phyloP scores from a whole-genome alignment of 1,140 invertebrate genomes.

The Periplaneta americana region DNA sequence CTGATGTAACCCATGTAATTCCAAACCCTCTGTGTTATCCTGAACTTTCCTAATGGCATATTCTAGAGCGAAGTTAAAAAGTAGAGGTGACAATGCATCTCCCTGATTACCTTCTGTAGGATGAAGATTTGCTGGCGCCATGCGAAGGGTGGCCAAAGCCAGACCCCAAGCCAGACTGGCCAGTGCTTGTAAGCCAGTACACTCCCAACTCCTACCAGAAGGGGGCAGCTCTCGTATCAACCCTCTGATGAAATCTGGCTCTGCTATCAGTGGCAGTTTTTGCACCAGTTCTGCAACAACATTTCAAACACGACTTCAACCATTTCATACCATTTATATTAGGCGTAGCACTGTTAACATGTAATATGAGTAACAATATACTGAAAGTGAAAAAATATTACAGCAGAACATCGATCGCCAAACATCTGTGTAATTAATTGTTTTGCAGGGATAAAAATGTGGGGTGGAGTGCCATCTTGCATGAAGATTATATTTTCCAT shows the following conservation, averaged over 20 bases:
- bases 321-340: too few species aligned
- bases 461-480: too few species aligned
- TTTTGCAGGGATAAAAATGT: too few species aligned
- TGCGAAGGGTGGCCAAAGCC: slow-evolving; percentile 69
- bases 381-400: background rate
- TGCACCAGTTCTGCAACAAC: slow-evolving; percentile 52
- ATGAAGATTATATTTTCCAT: too few species aligned
- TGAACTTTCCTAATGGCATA: too few species aligned
- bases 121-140: slow-evolving; percentile 40
- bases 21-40: too few species aligned
- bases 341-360: background rate
- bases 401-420: background rate
- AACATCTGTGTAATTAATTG: too few species aligned
- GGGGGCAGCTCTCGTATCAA: slow-evolving; percentile 50
- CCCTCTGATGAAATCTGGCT: slow-evolving; percentile 54
- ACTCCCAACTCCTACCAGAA: slow-evolving; percentile 50
- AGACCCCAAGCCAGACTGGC: slow-evolving; percentile 75
- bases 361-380: background rate
- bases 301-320: too few species aligned
- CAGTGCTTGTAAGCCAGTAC: slow-evolving; percentile 60
- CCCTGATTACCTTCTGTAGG: background rate
- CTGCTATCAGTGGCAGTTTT: slow-evolving; percentile 64
- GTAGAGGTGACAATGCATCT: too few species aligned
- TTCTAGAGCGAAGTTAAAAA: too few species aligned
- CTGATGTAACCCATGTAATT: too few species aligned